These are phyloP conservation scores for Danio kyathit DNA, from an alignment of 2,797 vertebrate genomes.

Conservation along the genomic window DNA sequence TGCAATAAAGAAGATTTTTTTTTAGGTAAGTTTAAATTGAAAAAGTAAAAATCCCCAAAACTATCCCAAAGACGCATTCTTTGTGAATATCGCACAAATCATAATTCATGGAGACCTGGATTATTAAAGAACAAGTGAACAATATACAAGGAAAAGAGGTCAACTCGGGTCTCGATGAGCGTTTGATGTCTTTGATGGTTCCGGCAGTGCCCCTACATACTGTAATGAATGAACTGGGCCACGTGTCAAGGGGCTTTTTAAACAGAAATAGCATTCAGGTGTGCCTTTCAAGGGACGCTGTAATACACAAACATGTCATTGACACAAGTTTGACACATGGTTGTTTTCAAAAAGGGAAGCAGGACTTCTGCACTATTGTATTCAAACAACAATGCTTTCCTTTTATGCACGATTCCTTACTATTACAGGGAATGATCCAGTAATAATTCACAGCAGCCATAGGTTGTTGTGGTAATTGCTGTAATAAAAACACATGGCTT, in stretches of 20 bases:
- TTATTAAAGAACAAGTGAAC: too few relatives aligned
- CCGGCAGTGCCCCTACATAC: background rate
- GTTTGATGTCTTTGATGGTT: slow-evolving; percentile 20
- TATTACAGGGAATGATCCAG: background rate
- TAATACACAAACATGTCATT: slow-evolving; percentile 27
- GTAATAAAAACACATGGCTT: background rate
- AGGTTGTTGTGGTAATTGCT: background rate
- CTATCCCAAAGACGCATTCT: too few relatives aligned
- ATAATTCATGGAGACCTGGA: too few relatives aligned
- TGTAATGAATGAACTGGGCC: slow-evolving; percentile 27
- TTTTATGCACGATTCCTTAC: slow-evolving; percentile 4
- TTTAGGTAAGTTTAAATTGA: too few relatives aligned
- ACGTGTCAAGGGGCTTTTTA: slow-evolving; percentile 14
- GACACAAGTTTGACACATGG: too few relatives aligned
- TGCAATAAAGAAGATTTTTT: too few relatives aligned
- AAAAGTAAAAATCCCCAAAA: too few relatives aligned
- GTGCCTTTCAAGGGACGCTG: slow-evolving; percentile 1
- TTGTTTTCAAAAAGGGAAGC: slow-evolving; percentile 38
- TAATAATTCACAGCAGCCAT: background rate
- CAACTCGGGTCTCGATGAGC: background rate
- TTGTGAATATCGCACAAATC: too few relatives aligned
- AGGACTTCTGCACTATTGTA: slow-evolving; percentile 20
- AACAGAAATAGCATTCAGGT: slow-evolving; percentile 40
- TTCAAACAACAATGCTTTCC: slow-evolving; percentile 32
- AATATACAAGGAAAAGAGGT: too few relatives aligned